Percentiles rank a stretch among this genome's conserved stretches.
Evolutionary conservation across 2,888 invertebrate species (phyloP).

Genomic region (Nineta flava): DNA sequence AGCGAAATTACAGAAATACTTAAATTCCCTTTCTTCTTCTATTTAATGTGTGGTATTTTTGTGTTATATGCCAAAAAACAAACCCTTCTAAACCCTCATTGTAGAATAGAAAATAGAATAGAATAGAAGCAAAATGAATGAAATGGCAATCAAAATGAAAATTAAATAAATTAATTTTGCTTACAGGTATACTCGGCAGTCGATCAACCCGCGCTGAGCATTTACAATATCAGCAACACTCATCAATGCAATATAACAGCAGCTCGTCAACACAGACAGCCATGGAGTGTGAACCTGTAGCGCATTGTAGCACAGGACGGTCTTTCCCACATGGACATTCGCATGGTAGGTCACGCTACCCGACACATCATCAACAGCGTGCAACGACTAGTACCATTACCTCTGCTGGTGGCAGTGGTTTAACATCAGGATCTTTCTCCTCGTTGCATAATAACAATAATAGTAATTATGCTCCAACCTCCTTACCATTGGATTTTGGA

Average conservation of each 20-base stretch:
- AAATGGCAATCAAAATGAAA: not conserved
- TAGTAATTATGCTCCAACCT: slow-evolving; percentile 25
- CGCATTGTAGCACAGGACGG: slow-evolving; percentile 17
- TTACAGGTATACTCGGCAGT: slow-evolving; percentile 30
- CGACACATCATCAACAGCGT: slow-evolving; percentile 15
- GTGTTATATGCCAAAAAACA: no score
- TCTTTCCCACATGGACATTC: slow-evolving; percentile 10
- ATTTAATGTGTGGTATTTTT: no score
- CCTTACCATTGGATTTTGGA: slow-evolving; percentile 26
- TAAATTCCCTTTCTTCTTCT: no score
- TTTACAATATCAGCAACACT: slow-evolving; percentile 14
- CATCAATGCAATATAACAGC: slow-evolving; percentile 15
- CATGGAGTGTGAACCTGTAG: slow-evolving; percentile 64
- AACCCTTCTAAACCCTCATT: no score
- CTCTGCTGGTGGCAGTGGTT: slow-evolving; percentile 18
- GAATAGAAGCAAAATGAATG: no score
- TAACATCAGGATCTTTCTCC: slow-evolving; percentile 14
- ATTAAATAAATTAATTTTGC: slow-evolving; percentile 2
- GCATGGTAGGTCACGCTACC: slow-evolving; percentile 14
- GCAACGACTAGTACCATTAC: slow-evolving; percentile 9
- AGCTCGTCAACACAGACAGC: slow-evolving; percentile 19
- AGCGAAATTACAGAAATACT: no score
- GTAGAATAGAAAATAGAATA: no score
- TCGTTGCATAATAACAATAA: slow-evolving; percentile 21
- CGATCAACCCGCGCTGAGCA: slow-evolving; percentile 21